Evolutionary conservation across 2,113 vertebrate species (phyloP).

Genomic region (Nothoprocta pentlandii): DNA sequence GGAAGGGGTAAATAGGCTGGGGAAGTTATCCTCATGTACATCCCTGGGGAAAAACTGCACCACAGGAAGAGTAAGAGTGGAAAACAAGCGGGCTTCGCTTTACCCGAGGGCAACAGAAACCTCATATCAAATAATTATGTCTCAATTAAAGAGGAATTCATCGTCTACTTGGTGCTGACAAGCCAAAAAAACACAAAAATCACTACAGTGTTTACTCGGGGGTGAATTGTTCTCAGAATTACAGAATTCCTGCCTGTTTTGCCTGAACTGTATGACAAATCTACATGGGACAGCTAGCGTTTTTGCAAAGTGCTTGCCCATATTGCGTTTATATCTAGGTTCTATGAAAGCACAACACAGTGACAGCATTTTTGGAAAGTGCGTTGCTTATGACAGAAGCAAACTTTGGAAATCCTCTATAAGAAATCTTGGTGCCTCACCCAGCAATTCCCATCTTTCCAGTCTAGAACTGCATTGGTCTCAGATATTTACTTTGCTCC

Average conservation of each 20-base stretch:
- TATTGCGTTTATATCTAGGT: neutral
- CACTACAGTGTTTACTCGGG: neutral
- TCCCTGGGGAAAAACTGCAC: neutral
- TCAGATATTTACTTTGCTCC: neutral
- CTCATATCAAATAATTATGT: neutral
- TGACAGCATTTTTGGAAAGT: neutral
- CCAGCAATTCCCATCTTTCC: neutral
- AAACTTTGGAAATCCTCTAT: neutral
- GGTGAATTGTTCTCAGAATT: neutral
- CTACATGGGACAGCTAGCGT: neutral
- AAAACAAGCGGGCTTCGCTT: neutral
- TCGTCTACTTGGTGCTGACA: neutral
- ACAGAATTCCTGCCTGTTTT: neutral
- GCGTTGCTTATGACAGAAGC: neutral
- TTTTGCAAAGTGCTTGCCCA: neutral
- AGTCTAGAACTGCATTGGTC: neutral
- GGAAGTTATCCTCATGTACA: neutral
- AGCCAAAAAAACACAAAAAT: neutral
- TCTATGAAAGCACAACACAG: neutral
- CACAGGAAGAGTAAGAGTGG: neutral
- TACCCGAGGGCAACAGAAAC: neutral
- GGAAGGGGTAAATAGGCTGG: neutral
- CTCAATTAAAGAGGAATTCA: neutral
- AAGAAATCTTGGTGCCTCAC: neutral
- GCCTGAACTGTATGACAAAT: neutral